Evolutionary conservation across 92 coral and sea anemone genomes (phyloP), one percentile per base, ranked within the genome.

Genomic region (Siderastrea radians): DNA sequence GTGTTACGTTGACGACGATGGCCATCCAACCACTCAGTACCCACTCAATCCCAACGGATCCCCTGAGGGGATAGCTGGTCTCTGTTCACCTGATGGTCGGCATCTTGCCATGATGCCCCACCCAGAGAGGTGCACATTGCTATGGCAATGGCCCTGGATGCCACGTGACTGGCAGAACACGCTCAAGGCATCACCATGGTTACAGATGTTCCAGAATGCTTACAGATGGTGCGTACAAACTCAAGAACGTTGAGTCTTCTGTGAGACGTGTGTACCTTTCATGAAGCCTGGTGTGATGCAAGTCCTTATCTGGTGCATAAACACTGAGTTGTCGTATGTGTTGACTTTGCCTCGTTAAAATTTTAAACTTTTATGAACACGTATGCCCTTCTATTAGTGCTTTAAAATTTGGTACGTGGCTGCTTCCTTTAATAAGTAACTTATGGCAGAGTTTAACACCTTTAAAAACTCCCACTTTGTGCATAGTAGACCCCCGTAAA

Each of bases 81-180:
- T 97, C 52, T 97, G 98, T 85, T 97, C 99, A 45, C 87, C 74
- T 12, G 92, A 97, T 87, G 99, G 99, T 16, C 99, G 98, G 58
- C 99, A 97, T 83, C 97, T 97, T 80, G 99, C 98, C 15, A 95
- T 97, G 99, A 97, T 97, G 99, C 99, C 99, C 6, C 99, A 97
- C 78, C 99, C 99, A 26, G 99, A 97, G 70, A 87, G 99, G 19
- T 97, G 98, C 69, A 90, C 99, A 80, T 88, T 95, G 91, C 81
- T 95, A 26, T 97, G 99, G 99, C 99, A 97, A 76, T 97, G 98
- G 99, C 96, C 99, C 12, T 97, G 99, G 99, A 95, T 97, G 97
- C 99, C 98, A 4, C 90, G 85, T 61, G 97, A 94, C 65, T 97
- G 98, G 99, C 92, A 88, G 89, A 83, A 85, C 49, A 80, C 73